These are phyloP conservation scores for Dolichopus griseipennis DNA, from an alignment of 2,888 invertebrate genomes.

Conservation along the genomic window DNA sequence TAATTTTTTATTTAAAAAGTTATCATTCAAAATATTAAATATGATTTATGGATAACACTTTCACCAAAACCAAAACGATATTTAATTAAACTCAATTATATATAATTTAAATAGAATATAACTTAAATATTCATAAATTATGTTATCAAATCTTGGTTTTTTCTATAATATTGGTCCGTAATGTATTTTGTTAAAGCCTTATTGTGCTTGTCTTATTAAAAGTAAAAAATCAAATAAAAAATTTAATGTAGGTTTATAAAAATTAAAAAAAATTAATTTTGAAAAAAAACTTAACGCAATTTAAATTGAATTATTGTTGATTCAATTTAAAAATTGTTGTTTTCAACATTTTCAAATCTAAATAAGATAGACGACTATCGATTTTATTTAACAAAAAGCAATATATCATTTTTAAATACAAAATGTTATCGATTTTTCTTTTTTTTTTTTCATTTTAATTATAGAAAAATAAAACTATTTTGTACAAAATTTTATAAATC, in stretches of 20 bases:
- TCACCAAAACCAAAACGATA: background rate
- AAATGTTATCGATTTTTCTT: background rate
- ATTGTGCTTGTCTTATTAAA: background rate
- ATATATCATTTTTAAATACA: background rate
- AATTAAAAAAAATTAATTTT: background rate
- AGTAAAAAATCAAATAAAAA: background rate
- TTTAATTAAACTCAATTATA: background rate
- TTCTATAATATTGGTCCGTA: no score
- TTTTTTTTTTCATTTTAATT: no score
- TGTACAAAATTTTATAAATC: no score
- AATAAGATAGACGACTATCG: background rate
- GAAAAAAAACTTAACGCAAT: background rate
- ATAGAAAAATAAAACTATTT: no score
- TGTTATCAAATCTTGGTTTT: background rate
- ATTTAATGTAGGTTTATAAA: background rate
- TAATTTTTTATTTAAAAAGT: no score
- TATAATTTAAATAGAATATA: background rate
- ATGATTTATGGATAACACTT: background rate
- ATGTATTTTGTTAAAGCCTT: background rate
- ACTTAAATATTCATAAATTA: background rate
- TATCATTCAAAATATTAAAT: background rate
- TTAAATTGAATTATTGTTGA: background rate
- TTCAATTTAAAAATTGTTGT: background rate
- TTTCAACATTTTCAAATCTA: background rate
- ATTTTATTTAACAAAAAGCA: background rate